phyloP scores from a whole-genome alignment of 2,888 invertebrate species.

The Ormyrus rosae region DNA sequence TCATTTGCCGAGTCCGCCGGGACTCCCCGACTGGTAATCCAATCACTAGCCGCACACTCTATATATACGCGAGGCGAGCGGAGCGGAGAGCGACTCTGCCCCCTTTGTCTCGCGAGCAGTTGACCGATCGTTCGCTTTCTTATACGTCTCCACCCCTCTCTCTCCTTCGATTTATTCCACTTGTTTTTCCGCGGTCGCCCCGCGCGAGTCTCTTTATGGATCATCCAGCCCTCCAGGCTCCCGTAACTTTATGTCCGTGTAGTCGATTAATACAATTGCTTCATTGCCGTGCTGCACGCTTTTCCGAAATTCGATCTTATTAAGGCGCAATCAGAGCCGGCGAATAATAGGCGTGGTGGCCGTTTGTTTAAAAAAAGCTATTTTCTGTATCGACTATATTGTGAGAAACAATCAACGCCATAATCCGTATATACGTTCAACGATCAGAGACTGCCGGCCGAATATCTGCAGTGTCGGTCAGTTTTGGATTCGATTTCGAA shows the following conservation, averaged over 20 bases:
- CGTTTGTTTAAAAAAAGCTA: not conserved
- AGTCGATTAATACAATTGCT: no score
- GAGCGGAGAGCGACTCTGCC: not conserved
- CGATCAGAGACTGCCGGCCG: not conserved
- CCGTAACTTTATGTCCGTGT: no score
- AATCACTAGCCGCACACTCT: conserved; percentile 74
- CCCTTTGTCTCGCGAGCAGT: not conserved
- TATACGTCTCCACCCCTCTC: conserved; percentile 8
- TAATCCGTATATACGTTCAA: not conserved
- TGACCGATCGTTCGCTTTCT: not conserved
- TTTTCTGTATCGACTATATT: no score
- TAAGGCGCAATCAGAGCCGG: not conserved
- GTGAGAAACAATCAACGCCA: no score
- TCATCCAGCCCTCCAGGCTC: no score
- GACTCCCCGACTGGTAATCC: conserved; percentile 75
- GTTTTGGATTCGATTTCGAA: conserved; percentile 56
- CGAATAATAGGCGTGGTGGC: not conserved
- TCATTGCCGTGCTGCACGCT: no score
- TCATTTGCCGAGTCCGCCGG: conserved; percentile 76
- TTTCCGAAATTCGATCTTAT: no score
- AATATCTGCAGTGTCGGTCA: conserved; percentile 27
- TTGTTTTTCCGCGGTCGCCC: conserved; percentile 20
- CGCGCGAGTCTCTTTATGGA: no score
- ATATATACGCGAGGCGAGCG: no score
- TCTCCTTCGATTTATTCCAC: conserved; percentile 5